Percentiles rank a stretch among this genome's conserved stretches.
phyloP scores from a whole-genome alignment of 2,113 vertebrate genomes.

The Formicarius rufipectus region DNA sequence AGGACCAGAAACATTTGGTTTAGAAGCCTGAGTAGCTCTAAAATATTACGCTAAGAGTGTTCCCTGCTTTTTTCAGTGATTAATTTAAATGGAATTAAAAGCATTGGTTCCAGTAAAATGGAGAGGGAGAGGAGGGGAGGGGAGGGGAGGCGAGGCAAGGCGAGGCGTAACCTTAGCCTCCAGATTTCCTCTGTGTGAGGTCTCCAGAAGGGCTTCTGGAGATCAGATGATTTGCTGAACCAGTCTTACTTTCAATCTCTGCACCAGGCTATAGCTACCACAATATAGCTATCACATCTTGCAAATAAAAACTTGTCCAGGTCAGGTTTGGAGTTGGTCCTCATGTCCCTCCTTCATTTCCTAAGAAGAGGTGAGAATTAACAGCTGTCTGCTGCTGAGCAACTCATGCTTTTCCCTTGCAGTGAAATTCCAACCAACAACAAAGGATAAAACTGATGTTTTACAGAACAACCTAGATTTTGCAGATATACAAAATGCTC shows the following conservation, averaged over 20 bases:
- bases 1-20: background rate
- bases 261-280: background rate
- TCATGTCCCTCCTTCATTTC: background rate
- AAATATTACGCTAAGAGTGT: too few species aligned
- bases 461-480: conserved; percentile 18
- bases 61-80: too few species aligned
- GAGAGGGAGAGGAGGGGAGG: too few species aligned
- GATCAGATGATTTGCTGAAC: background rate
- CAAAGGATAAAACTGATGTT: background rate
- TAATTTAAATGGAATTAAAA: too few species aligned
- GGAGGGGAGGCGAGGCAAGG: too few species aligned
- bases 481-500: conserved; percentile 8
- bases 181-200: background rate
- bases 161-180: background rate
- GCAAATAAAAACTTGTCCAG: background rate
- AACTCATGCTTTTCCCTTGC: background rate
- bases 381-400: background rate
- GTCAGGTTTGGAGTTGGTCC: background rate
- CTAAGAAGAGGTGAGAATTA: background rate
- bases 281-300: too few species aligned
- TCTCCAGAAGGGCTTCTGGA: background rate
- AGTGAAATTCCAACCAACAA: background rate
- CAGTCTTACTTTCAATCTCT: background rate
- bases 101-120: too few species aligned
- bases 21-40: background rate